phyloP scores from a whole-genome alignment of 2,797 vertebrate genomes.

The Emydoidea blandingii region DNA sequence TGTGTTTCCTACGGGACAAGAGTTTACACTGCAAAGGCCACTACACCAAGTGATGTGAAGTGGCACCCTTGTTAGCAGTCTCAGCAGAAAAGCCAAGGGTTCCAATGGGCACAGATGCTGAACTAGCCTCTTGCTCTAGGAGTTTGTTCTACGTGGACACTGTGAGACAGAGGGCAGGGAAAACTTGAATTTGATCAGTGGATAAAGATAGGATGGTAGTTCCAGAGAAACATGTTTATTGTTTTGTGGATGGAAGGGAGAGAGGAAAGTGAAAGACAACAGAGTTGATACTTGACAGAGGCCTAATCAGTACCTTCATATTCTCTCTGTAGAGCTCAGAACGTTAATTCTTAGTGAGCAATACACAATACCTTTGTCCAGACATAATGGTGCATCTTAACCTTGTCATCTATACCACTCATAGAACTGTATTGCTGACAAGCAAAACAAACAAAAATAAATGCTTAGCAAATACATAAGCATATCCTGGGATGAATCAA shows the following conservation, averaged over 20 bases:
- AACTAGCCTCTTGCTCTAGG: constrained; percentile 14
- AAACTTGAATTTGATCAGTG: not conserved
- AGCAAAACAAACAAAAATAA: not conserved
- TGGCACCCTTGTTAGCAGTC: constrained; percentile 1
- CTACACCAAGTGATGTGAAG: not conserved
- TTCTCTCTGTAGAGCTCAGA: not conserved
- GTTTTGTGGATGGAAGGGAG: not conserved
- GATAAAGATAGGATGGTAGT: not conserved
- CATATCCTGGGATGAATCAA: constrained; percentile 9
- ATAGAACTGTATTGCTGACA: not conserved
- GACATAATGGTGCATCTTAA: not conserved
- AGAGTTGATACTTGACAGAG: no score
- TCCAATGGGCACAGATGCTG: constrained; percentile 18
- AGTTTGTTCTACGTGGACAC: constrained; percentile 18
- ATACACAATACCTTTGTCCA: not conserved
- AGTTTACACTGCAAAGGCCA: not conserved
- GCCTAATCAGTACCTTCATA: not conserved
- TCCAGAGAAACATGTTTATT: not conserved
- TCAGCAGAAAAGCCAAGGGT: not conserved
- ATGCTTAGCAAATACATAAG: not conserved
- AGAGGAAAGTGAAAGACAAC: not conserved
- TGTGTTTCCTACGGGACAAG: not conserved
- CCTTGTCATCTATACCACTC: not conserved
- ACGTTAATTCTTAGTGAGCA: not conserved
- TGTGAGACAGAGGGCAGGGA: not conserved